Percentiles rank a stretch among this genome's conserved stretches.
These are phyloP conservation scores for Drosophila infuscata DNA, from an alignment of 2,888 invertebrate genomes.

Conservation along the genomic window DNA sequence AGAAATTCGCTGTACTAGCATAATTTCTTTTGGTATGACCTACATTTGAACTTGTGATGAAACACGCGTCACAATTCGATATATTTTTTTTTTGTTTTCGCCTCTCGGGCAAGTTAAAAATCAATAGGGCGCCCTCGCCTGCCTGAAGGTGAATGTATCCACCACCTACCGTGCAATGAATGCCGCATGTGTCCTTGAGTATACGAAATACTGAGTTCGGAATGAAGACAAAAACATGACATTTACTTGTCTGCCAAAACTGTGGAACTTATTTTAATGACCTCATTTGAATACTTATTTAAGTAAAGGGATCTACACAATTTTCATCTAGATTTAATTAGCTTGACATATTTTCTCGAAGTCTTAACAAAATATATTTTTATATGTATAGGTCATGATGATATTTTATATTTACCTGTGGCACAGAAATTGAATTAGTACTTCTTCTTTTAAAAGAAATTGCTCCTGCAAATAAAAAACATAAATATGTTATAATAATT, in stretches of 20 bases:
- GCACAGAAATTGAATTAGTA: not conserved
- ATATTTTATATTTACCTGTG: constrained; percentile 13
- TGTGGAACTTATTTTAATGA: constrained; percentile 8
- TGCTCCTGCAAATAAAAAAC: constrained; percentile 12
- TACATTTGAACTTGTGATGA: constrained; percentile 74
- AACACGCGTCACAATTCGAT: constrained; percentile 44
- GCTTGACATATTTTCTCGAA: not conserved
- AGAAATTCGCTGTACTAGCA: constrained; percentile 63
- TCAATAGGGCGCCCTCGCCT: constrained; percentile 51
- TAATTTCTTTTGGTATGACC: constrained; percentile 57
- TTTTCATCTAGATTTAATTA: not conserved
- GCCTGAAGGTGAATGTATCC: constrained; percentile 51
- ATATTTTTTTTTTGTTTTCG: constrained; percentile 12
- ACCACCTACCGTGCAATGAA: constrained; percentile 21
- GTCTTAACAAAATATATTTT: not conserved
- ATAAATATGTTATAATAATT: not conserved
- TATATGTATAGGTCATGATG: not conserved
- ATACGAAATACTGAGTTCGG: constrained; percentile 6
- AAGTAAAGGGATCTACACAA: not conserved
- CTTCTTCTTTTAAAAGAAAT: not conserved
- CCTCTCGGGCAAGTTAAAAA: constrained; percentile 37
- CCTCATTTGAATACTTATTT: not conserved
- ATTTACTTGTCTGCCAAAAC: constrained; percentile 1
- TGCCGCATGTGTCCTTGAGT: constrained; percentile 18
- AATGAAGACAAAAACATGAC: constrained; percentile 1